Evolutionary conservation across 2,888 invertebrate genomes (phyloP), one percentile per base, ranked within the genome.

Genomic region (Hirudinaria manillensis): DNA sequence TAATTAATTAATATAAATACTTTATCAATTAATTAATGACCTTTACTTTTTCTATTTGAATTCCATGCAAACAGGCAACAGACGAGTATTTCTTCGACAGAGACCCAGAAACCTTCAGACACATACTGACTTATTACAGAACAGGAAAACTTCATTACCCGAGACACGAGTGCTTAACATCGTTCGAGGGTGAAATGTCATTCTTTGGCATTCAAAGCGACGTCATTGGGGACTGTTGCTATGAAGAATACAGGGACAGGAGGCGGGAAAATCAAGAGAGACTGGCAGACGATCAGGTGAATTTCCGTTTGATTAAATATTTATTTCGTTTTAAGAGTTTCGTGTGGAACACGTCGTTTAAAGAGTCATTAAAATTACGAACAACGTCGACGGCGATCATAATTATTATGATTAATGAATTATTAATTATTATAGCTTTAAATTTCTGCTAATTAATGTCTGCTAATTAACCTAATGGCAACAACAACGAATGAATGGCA

Each of bases 61-160:
- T 45, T 10, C 10, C 36, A 3, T 10, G 36, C 36, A 10, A 36
- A 61, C 61, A 99, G 86, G 97, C 97, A 83, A 91, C 91, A 85
- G 92, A 93, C 83, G 98, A 99, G 85, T 99, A 98, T 86, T 99
- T 99, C 88, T 99, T 99, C 87, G 99, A 99, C 87, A 90, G 99
- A 83, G 99, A 99, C 87, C 99, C 99, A 67, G 98, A 98, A 84
- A 93, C 97, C 82, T 99, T 99, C 88, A 90, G 98, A 78, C 76
- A 99, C 86, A 97, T 99, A 85, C 89, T 99, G 79, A 98, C 97
- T 86, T 99, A 98, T 86, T 99, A 99, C 87, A 90, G 99, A 80
- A 78, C 99, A 67, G 99, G 99, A n/a, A 97, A 97, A 87, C 88
- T 99, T 77, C 97, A 98, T 87, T 98, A 95, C 86, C 98, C 99